phyloP scores from a whole-genome alignment of 2,797 vertebrate species.

The Darevskia nairensis region DNA sequence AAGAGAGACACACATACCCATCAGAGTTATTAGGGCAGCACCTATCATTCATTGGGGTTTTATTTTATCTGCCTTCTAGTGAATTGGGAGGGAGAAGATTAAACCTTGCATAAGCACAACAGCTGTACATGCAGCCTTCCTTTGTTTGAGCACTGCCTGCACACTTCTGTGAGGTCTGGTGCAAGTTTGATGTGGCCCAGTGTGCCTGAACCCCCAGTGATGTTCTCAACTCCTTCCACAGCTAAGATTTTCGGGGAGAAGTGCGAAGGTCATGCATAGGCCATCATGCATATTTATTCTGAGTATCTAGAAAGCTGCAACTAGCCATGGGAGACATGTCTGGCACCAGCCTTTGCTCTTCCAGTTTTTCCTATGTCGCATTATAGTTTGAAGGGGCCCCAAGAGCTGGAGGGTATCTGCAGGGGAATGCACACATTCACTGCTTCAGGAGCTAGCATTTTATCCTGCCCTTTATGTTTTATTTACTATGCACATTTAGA shows the following conservation, averaged over 20 bases:
- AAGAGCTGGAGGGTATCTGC: neutral
- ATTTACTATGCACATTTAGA: neutral
- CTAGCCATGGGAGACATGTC: neutral
- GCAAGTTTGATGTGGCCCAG: neutral
- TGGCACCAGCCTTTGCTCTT: neutral
- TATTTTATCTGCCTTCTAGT: too few relatives aligned
- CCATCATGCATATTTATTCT: too few relatives aligned
- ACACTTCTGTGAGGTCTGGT: neutral
- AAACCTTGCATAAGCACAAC: too few relatives aligned
- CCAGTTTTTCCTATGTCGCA: neutral
- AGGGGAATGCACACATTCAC: neutral
- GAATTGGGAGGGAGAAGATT: too few relatives aligned
- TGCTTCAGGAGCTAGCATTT: neutral
- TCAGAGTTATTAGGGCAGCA: too few relatives aligned
- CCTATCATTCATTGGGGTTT: too few relatives aligned
- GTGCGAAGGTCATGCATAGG: neutral
- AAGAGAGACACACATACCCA: too few relatives aligned
- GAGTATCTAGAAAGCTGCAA: neutral
- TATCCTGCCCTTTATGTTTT: conserved; percentile 16
- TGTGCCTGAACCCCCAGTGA: neutral
- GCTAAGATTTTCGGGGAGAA: neutral
- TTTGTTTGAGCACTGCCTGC: neutral
- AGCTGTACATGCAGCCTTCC: neutral
- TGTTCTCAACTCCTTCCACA: neutral
- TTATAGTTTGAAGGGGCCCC: neutral